Conservation (phyloP, 2,113 vertebrate genomes). For the Eidolon helvum region DNA sequence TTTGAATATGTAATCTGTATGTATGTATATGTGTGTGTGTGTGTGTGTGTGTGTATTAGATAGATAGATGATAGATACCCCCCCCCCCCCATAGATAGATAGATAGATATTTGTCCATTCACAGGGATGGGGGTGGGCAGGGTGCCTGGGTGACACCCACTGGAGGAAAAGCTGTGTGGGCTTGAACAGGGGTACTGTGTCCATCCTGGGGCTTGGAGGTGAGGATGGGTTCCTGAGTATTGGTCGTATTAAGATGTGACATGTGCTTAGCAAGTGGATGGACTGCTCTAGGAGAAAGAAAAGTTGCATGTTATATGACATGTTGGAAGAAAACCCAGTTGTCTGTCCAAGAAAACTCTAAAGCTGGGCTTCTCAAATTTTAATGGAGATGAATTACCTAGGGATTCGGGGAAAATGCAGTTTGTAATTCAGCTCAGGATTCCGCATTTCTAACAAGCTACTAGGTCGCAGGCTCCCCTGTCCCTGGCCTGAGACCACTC, state of each 20-base stretch:
- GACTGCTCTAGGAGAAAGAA: too few relatives aligned
- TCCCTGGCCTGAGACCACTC: accelerated
- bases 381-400: not conserved
- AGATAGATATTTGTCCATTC: too few relatives aligned
- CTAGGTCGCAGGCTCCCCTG: accelerated
- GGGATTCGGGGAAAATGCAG: not conserved
- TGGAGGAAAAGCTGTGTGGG: too few relatives aligned
- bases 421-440: not conserved
- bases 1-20: constrained; percentile 42
- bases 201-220: not conserved
- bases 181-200: accelerated
- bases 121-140: accelerated
- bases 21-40: too few relatives aligned
- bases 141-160: accelerated
- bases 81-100: too few relatives aligned
- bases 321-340: not conserved
- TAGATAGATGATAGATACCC: too few relatives aligned
- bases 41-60: too few relatives aligned
- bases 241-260: too few relatives aligned
- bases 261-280: not conserved
- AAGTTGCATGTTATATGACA: accelerated
- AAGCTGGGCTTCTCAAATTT: not conserved
- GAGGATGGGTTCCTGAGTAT: too few relatives aligned
- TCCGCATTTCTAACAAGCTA: not conserved
- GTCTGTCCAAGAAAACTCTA: not conserved